A percentile compares a stretch with the other conserved stretches of the same genome.
phyloP scores from a whole-genome alignment of 2,888 invertebrate genomes.

The Myathropa florea region DNA sequence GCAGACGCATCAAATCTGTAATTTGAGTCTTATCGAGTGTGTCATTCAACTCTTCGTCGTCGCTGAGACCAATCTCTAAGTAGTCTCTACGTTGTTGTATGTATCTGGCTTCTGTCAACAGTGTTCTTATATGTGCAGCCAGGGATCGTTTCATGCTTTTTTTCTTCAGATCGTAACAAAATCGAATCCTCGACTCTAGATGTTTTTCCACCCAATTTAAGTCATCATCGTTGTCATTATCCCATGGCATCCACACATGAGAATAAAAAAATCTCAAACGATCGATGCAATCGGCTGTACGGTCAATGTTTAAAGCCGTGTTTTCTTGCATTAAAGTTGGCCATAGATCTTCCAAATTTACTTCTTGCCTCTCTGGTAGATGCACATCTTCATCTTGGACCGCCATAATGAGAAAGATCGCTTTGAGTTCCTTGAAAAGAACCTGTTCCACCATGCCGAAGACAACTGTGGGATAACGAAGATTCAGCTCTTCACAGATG shows the following conservation, averaged over 20 bases:
- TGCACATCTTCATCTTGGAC: conserved; percentile 83
- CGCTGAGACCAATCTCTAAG: conserved; percentile 79
- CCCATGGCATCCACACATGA: conserved; percentile 85
- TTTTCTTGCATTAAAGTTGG: conserved; percentile 83
- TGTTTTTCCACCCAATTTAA: conserved; percentile 83
- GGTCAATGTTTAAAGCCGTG: conserved; percentile 81
- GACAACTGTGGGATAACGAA: conserved; percentile 84
- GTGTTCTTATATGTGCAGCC: conserved; percentile 81
- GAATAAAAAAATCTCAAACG: conserved; percentile 84
- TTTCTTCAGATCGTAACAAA: conserved; percentile 83
- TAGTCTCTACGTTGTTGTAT: conserved; percentile 81
- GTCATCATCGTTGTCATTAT: conserved; percentile 83
- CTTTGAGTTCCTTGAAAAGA: conserved; percentile 81
- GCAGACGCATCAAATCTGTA: conserved; percentile 82
- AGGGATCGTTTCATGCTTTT: conserved; percentile 81
- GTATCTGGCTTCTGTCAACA: conserved; percentile 82
- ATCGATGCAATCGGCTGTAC: conserved; percentile 83
- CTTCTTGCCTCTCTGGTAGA: conserved; percentile 82
- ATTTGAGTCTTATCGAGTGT: conserved; percentile 77
- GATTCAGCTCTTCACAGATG: conserved; percentile 82
- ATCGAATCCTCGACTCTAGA: conserved; percentile 82
- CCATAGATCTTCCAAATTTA: conserved; percentile 83
- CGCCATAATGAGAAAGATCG: conserved; percentile 82
- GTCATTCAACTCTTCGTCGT: conserved; percentile 78
- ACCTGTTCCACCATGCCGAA: conserved; percentile 82